phyloP scores from a whole-genome alignment of 2,113 vertebrate genomes.

The Leptocoma aspasia region DNA sequence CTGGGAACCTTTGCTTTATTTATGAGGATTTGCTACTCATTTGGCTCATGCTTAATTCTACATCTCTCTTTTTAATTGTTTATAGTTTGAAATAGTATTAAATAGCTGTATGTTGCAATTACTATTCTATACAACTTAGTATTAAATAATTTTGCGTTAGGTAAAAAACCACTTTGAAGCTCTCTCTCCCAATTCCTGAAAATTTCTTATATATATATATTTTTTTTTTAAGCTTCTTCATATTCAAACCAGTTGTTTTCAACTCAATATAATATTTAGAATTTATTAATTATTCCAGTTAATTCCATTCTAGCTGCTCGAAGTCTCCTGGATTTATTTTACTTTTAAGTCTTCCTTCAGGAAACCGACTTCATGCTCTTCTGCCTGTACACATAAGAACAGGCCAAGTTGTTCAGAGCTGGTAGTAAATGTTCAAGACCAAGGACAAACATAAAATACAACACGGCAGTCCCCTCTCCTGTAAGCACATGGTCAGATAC shows the following conservation, averaged over 20 bases:
- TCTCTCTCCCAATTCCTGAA: not conserved
- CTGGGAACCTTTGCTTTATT: not conserved
- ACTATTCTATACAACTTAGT: not conserved
- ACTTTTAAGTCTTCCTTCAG: not conserved
- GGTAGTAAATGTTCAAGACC: not conserved
- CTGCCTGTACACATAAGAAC: not conserved
- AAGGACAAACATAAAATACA: not conserved
- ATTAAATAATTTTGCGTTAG: not conserved
- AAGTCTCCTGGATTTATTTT: not conserved
- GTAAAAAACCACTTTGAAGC: not conserved
- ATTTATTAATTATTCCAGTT: constrained; percentile 8
- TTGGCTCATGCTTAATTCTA: not conserved
- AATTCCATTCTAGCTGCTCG: not conserved
- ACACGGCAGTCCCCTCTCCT: not conserved
- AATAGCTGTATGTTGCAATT: not conserved
- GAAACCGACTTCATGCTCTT: not conserved
- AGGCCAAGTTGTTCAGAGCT: not conserved
- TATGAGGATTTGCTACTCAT: not conserved
- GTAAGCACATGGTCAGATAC: not conserved
- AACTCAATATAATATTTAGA: not conserved
- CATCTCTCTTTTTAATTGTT: not conserved
- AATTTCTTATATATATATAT: not conserved
- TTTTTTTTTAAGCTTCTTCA: not conserved
- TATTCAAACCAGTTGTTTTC: not conserved
- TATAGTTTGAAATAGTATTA: not conserved